These are phyloP conservation scores for Tetragonula clypearis DNA, from an alignment of 1,140 invertebrate genomes.

Conservation along the genomic window DNA sequence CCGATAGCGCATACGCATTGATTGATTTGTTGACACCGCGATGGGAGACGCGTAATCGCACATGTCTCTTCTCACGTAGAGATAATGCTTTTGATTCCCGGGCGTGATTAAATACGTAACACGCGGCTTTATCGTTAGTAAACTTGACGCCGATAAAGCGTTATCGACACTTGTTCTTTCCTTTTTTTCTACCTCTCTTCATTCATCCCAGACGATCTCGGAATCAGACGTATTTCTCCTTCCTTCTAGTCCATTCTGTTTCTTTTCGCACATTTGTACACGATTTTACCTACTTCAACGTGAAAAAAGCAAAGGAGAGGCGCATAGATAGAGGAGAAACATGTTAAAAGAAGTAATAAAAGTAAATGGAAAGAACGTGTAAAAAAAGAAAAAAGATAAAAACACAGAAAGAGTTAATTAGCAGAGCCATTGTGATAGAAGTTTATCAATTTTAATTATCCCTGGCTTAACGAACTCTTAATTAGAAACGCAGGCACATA, in stretches of 20 bases:
- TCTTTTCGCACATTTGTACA: background rate
- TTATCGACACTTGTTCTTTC: slow-evolving; percentile 9
- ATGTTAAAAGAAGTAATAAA: background rate
- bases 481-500: slow-evolving; percentile 29
- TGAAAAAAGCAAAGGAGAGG: background rate
- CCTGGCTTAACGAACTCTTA: slow-evolving; percentile 47
- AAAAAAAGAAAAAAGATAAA: background rate
- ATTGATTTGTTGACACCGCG: background rate
- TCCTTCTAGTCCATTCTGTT: background rate
- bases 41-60: background rate
- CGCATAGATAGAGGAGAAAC: accelerated
- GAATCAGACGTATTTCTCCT: background rate
- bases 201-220: no score
- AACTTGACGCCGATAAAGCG: slow-evolving; percentile 6
- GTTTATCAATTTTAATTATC: slow-evolving; percentile 52
- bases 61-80: slow-evolving; percentile 54
- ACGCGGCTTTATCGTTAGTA: slow-evolving; percentile 38
- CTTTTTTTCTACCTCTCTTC: background rate
- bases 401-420: slow-evolving; percentile 13
- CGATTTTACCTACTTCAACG: background rate
- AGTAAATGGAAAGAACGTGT: background rate
- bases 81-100: slow-evolving; percentile 54
- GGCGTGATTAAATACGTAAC: background rate
- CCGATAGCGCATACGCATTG: slow-evolving; percentile 8
- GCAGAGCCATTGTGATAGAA: slow-evolving; percentile 20